Conservation (phyloP, 2,888 invertebrate genomes). For the Antitype chi region DNA sequence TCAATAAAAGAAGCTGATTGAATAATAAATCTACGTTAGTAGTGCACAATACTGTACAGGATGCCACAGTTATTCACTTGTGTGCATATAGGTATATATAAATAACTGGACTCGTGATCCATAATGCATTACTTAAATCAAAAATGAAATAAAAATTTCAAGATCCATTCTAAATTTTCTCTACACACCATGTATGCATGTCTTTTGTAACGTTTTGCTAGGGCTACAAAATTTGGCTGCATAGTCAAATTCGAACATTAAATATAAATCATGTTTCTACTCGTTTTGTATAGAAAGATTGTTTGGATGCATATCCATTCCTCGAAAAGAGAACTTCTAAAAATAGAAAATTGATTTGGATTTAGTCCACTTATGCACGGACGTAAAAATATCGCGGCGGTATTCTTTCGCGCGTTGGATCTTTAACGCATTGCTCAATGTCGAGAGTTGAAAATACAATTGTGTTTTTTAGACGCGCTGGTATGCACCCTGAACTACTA, state of each 20-base stretch:
- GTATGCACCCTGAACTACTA: no score
- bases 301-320: not conserved
- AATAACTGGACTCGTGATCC: constrained; percentile 1
- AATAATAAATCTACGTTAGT: constrained; percentile 22
- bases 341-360: not conserved
- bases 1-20: constrained; percentile 34
- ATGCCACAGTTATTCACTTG: constrained; percentile 31
- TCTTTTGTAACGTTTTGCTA: not conserved
- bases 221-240: not conserved
- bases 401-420: no score
- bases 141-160: not conserved
- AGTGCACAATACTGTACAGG: constrained; percentile 20
- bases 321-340: not conserved
- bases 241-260: no score
- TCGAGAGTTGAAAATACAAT: no score
- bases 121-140: not conserved
- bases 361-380: not conserved
- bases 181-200: not conserved
- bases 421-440: no score
- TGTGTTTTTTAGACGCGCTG: no score
- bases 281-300: not conserved
- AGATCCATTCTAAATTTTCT: not conserved
- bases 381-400: no score
- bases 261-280: not conserved
- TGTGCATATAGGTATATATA: constrained; percentile 10